Percentiles rank a stretch among this genome's conserved stretches.
phyloP scores from a whole-genome alignment of 1,140 invertebrate species.

The Lasioglossum baleicum region DNA sequence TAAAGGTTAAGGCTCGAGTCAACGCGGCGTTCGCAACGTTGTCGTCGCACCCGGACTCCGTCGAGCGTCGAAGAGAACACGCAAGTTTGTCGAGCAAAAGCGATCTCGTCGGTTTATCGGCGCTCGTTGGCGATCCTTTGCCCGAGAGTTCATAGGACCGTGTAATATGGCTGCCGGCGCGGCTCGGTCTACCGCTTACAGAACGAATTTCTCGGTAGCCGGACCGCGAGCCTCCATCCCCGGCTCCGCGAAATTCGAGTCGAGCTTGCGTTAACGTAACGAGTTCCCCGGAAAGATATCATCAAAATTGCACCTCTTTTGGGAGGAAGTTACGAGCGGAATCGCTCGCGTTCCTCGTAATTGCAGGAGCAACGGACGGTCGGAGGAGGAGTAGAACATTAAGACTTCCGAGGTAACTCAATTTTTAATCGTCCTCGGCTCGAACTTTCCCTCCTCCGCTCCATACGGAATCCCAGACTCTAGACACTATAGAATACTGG shows the following conservation, averaged over 20 bases:
- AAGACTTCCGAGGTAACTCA: slow-evolving; percentile 8
- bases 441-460: background rate
- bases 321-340: slow-evolving; percentile 5
- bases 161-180: too few species aligned
- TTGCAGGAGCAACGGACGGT: background rate
- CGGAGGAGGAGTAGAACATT: too few species aligned
- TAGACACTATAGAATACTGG: too few species aligned
- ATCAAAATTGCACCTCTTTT: slow-evolving; percentile 3
- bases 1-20: too few species aligned
- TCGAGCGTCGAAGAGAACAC: too few species aligned
- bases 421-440: slow-evolving; percentile 16
- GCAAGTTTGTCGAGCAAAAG: too few species aligned
- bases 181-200: too few species aligned
- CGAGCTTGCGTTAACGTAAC: slow-evolving; percentile 2
- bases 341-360: background rate
- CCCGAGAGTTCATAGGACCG: too few species aligned
- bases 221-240: background rate
- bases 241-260: background rate
- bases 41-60: too few species aligned
- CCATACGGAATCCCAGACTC: background rate
- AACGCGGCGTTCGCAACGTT: too few species aligned
- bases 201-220: background rate
- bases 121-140: too few species aligned
- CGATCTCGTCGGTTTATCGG: too few species aligned
- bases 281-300: background rate